Percentiles rank a stretch among this genome's conserved stretches.
phyloP scores from a whole-genome alignment of 2,888 invertebrate species.

The Drosophila differens region DNA sequence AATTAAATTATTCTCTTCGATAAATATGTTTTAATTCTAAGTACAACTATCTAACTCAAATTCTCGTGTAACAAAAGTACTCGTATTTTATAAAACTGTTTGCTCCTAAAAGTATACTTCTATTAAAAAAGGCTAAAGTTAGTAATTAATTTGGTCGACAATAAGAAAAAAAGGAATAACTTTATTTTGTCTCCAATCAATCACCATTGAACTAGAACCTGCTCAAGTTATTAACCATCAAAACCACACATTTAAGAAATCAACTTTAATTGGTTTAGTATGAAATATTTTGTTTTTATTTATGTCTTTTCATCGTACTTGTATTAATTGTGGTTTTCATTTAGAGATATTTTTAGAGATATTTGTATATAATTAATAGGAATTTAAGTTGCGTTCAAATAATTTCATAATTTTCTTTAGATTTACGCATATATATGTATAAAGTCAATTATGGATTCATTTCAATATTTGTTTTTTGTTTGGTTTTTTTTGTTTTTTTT shows the following conservation, averaged over 20 bases:
- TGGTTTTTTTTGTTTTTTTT: not conserved
- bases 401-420: conserved; percentile 66
- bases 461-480: conserved; percentile 14
- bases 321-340: conserved; percentile 71
- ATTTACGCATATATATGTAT: conserved; percentile 65
- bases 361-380: conserved; percentile 80
- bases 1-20: not conserved
- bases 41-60: not conserved
- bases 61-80: not conserved
- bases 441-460: conserved; percentile 67
- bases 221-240: not conserved
- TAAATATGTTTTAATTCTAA: not conserved
- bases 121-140: not conserved
- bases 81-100: not conserved
- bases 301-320: conserved; percentile 65
- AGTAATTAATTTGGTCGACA: not conserved
- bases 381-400: conserved; percentile 80
- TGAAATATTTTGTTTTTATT: conserved; percentile 72
- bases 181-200: not conserved
- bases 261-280: conserved; percentile 46
- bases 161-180: not conserved
- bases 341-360: conserved; percentile 74
- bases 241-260: not conserved
- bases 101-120: conserved; percentile 39
- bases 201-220: not conserved